Evolutionary conservation across 2,113 vertebrate genomes (phyloP).

Genomic region (Speoplatyrhinus poulsoni): DNA sequence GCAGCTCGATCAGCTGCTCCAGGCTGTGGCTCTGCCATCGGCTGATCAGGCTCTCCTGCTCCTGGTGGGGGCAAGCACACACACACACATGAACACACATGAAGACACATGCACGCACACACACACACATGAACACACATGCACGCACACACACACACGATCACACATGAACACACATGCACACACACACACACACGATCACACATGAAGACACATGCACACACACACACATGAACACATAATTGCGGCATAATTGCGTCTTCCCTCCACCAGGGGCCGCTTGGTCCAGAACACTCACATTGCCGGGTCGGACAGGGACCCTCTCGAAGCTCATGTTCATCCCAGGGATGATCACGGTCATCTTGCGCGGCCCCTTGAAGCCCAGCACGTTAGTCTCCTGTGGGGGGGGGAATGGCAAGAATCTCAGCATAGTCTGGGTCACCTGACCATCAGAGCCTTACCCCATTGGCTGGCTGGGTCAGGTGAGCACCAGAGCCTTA

Average conservation of each 20-base stretch:
- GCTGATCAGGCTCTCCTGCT: conserved; percentile 88
- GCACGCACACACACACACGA: too few relatives aligned
- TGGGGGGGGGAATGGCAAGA: conserved; percentile 20
- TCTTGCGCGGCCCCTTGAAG: conserved; percentile 95
- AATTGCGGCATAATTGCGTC: too few relatives aligned
- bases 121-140: too few relatives aligned
- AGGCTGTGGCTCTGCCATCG: conserved; percentile 88
- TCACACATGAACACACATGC: too few relatives aligned
- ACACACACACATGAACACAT: too few relatives aligned
- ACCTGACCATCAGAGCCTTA: not conserved
- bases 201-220: too few relatives aligned
- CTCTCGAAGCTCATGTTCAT: conserved; percentile 94
- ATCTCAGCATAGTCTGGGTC: not conserved
- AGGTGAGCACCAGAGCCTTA: too few relatives aligned
- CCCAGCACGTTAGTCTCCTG: conserved; percentile 97
- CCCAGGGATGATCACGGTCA: conserved; percentile 96
- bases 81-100: too few relatives aligned
- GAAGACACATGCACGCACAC: too few relatives aligned
- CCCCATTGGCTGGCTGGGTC: too few relatives aligned
- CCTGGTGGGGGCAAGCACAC: conserved; percentile 71
- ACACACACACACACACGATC: too few relatives aligned
- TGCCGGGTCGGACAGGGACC: conserved; percentile 85
- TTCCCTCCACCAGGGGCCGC: not conserved
- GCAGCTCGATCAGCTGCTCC: conserved; percentile 93
- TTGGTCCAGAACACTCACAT: conserved; percentile 74